Evolutionary conservation across 2,888 invertebrate species (phyloP).

Genomic region (Rhamphomyia laevipes): DNA sequence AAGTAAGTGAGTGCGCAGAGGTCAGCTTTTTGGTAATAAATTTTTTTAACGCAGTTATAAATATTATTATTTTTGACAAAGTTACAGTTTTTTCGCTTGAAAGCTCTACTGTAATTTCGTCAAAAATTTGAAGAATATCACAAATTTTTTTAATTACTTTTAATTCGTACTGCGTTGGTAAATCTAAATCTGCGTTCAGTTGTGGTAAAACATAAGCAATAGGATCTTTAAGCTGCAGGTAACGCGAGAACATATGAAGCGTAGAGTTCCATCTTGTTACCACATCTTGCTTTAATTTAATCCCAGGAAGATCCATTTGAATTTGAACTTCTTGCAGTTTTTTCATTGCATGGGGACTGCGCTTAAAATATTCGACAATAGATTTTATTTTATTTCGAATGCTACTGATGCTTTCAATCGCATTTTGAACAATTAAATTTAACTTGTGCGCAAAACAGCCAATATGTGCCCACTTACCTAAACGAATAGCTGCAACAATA

Average conservation of each 20-base stretch:
- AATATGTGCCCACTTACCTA: background rate
- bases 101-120: background rate
- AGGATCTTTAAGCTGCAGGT: background rate
- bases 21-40: conserved; percentile 8
- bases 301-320: conserved; percentile 14
- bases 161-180: background rate
- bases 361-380: conserved; percentile 19
- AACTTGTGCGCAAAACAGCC: background rate
- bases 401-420: background rate
- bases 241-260: conserved; percentile 14
- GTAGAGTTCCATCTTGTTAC: conserved; percentile 19
- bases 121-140: conserved; percentile 4
- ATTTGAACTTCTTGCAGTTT: conserved; percentile 18
- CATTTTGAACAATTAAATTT: conserved; percentile 1
- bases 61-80: background rate
- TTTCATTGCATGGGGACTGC: conserved; percentile 16
- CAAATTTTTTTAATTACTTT: conserved; percentile 3
- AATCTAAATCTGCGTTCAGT: background rate
- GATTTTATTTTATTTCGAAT: conserved; percentile 16
- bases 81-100: background rate
- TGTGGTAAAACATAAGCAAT: background rate
- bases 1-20: background rate
- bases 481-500: background rate
- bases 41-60: conserved; percentile 5
- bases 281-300: conserved; percentile 22